Evolutionary conservation across 2,888 invertebrate species (phyloP).

Genomic region (Phalangium opilio): DNA sequence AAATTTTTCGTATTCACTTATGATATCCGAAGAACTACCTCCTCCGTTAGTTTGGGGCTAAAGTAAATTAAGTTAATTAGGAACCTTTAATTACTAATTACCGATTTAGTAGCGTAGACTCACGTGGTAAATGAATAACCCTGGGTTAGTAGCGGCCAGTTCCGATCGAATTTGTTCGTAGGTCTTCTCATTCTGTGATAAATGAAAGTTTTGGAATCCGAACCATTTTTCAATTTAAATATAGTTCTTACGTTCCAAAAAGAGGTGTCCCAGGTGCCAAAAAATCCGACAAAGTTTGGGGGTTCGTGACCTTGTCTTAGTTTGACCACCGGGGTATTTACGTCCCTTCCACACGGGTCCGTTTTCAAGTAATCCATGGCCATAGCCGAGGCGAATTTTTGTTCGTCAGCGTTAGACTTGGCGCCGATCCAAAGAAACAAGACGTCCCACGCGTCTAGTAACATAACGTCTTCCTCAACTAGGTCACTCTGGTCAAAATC

Average conservation of each 20-base stretch:
- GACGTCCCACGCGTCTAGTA: conserved; percentile 62
- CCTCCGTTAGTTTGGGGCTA: conserved; percentile 16
- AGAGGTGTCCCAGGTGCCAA: conserved; percentile 68
- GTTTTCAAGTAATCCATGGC: conserved; percentile 39
- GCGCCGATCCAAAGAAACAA: conserved; percentile 78
- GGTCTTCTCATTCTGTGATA: conserved; percentile 35
- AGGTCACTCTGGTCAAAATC: conserved; percentile 68
- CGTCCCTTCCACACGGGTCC: conserved; percentile 67
- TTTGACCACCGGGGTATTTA: conserved; percentile 58
- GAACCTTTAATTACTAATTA: too few species aligned
- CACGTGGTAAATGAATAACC: conserved; percentile 16
- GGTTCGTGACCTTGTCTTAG: conserved; percentile 75
- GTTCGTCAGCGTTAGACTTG: conserved; percentile 46
- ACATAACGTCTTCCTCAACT: conserved; percentile 66
- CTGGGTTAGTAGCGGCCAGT: conserved; percentile 40
- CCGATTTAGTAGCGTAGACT: too few species aligned
- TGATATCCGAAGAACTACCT: conserved; percentile 20
- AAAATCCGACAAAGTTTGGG: conserved; percentile 79
- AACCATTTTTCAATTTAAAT: too few species aligned
- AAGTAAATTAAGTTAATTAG: too few species aligned
- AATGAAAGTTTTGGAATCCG: background rate
- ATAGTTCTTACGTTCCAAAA: conserved; percentile 53
- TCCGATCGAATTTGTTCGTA: conserved; percentile 37
- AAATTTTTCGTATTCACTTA: conserved; percentile 35
- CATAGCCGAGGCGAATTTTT: conserved; percentile 45